These are phyloP conservation scores for Dolichallabes microphthalmus DNA, from an alignment of 2,113 vertebrate species.

Conservation along the genomic window DNA sequence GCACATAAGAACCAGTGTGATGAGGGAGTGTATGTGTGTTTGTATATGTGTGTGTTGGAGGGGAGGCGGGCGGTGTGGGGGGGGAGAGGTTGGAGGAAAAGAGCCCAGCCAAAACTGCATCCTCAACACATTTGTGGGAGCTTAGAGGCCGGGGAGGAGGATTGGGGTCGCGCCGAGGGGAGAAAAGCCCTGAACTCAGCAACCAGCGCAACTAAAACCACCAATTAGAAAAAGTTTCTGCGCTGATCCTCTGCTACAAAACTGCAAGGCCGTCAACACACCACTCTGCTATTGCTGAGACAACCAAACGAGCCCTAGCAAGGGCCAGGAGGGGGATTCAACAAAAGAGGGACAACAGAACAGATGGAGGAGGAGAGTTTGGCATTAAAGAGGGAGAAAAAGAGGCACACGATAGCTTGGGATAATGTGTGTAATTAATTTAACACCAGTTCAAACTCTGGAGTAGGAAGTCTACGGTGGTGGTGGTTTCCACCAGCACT, in stretches of 20 bases:
- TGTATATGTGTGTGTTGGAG: not conserved
- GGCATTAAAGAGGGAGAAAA: not conserved
- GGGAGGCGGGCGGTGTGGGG: not conserved
- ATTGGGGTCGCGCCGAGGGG: constrained; percentile 56
- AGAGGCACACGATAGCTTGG: not conserved
- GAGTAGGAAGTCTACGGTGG: not conserved
- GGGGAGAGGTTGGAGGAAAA: constrained; percentile 43
- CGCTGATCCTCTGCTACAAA: constrained; percentile 63
- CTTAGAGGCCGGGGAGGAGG: constrained; percentile 66
- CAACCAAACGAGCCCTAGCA: constrained; percentile 35
- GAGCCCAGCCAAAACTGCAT: constrained; percentile 78
- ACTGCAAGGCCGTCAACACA: constrained; percentile 57
- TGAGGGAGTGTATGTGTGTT: not conserved
- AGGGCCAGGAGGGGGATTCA: not conserved
- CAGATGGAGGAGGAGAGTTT: constrained; percentile 40
- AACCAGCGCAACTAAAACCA: constrained; percentile 67
- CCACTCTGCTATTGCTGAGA: constrained; percentile 34
- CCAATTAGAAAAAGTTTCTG: constrained; percentile 69
- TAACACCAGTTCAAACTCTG: not conserved
- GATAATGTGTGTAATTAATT: not conserved
- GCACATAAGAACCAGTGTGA: constrained; percentile 45
- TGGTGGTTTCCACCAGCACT: not conserved
- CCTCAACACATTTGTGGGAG: constrained; percentile 83
- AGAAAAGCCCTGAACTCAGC: constrained; percentile 84
- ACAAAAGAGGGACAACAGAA: constrained; percentile 38